Conservation (phyloP, 2,888 invertebrate genomes). For the Phalera bucephala region DNA sequence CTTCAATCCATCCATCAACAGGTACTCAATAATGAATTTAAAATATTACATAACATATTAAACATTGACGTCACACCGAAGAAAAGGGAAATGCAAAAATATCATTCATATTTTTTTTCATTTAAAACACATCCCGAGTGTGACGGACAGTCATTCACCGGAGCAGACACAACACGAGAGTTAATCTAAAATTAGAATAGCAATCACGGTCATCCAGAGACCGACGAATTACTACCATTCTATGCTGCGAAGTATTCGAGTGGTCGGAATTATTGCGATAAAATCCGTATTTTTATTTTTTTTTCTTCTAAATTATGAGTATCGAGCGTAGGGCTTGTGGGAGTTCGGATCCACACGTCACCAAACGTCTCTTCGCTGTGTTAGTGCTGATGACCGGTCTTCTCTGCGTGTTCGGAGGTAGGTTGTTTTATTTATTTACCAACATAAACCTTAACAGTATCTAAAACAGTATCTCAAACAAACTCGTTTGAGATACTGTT, state of each 20-base stretch:
- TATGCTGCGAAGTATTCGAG: constrained; percentile 20
- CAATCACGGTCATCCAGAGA: constrained; percentile 49
- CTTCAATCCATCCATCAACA: too few relatives aligned
- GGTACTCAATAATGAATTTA: too few relatives aligned
- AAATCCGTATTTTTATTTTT: constrained; percentile 12
- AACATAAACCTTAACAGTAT: too few relatives aligned
- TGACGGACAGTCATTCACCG: constrained; percentile 51
- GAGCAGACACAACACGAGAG: constrained; percentile 59
- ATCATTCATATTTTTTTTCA: constrained; percentile 18
- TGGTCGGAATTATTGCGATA: constrained; percentile 16
- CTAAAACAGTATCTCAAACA: too few relatives aligned
- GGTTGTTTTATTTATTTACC: constrained; percentile 17
- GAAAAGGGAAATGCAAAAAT: constrained; percentile 22
- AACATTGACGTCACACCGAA: constrained; percentile 16
- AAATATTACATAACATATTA: too few relatives aligned
- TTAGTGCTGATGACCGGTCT: constrained; percentile 61
- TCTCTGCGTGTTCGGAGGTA: constrained; percentile 69
- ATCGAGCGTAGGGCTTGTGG: constrained; percentile 51
- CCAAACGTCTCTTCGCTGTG: constrained; percentile 57
- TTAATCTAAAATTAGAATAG: constrained; percentile 60
- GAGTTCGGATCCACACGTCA: constrained; percentile 58
- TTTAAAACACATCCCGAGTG: constrained; percentile 12
- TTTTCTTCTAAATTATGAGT: constrained; percentile 40
- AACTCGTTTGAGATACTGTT: too few relatives aligned
- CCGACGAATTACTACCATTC: constrained; percentile 31